Evolutionary conservation across 2,797 vertebrate genomes (phyloP).

Genomic region (Enteromius trimaculatus): DNA sequence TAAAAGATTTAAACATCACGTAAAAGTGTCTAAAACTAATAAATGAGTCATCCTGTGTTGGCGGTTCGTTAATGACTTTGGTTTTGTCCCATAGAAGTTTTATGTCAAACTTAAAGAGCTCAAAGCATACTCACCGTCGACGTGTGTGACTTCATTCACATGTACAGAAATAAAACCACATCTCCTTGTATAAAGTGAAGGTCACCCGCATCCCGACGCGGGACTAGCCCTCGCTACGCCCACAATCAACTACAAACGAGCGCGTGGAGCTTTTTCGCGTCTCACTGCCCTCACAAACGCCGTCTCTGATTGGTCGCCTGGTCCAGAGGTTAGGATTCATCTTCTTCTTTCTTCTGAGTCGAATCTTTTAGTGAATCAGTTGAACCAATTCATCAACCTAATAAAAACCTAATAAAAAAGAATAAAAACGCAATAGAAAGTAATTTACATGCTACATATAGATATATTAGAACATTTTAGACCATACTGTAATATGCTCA

Average conservation of each 20-base stretch:
- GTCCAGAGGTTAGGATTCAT: background rate
- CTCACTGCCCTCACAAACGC: background rate
- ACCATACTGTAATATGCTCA: background rate
- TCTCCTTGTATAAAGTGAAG: background rate
- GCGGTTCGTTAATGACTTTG: background rate
- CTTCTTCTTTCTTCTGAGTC: background rate
- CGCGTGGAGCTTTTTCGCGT: background rate
- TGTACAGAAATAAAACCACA: background rate
- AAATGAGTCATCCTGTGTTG: background rate
- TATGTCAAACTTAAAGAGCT: background rate
- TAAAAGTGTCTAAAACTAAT: background rate
- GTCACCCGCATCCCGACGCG: background rate
- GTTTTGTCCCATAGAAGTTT: background rate
- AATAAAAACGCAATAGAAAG: background rate
- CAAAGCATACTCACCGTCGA: background rate
- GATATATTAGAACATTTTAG: background rate
- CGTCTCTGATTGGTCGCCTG: background rate
- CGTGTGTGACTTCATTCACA: background rate
- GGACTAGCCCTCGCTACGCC: background rate
- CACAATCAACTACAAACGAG: background rate
- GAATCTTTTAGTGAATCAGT: background rate
- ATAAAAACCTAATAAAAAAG: background rate
- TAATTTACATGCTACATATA: background rate
- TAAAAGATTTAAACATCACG: background rate
- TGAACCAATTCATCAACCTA: background rate